These are phyloP conservation scores for Clostera curtula DNA, from an alignment of 2,888 invertebrate genomes.

Conservation along the genomic window DNA sequence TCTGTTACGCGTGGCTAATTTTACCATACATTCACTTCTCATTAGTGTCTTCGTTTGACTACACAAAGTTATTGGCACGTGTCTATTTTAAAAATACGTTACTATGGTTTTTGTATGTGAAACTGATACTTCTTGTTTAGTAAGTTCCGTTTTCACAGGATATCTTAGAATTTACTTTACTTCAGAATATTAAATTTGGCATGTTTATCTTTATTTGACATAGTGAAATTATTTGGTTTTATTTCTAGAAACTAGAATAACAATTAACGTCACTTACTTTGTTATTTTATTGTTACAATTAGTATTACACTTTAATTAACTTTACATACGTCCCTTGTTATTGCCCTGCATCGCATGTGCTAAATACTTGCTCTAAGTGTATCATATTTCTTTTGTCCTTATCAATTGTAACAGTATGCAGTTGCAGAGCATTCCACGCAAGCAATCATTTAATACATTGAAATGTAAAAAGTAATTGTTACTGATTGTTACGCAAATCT, in stretches of 20 bases:
- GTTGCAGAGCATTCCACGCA: constrained; percentile 43
- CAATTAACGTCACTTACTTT: too few relatives aligned
- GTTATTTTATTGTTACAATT: too few relatives aligned
- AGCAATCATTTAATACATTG: constrained; percentile 39
- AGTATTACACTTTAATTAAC: too few relatives aligned
- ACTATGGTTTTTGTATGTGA: constrained; percentile 20
- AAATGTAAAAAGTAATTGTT: constrained; percentile 56
- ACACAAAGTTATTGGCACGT: constrained; percentile 46
- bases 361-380: constrained; percentile 23
- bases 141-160: too few relatives aligned
- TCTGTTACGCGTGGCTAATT: constrained; percentile 38
- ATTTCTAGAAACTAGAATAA: too few relatives aligned
- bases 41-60: constrained; percentile 56
- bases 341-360: constrained; percentile 16
- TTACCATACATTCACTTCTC: constrained; percentile 44
- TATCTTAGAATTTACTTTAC: too few relatives aligned
- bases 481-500: constrained; percentile 71
- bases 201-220: too few relatives aligned
- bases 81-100: constrained; percentile 43
- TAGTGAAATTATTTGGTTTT: too few relatives aligned
- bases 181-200: too few relatives aligned
- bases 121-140: constrained; percentile 13
- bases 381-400: constrained; percentile 29
- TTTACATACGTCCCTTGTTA: constrained; percentile 1
- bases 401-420: constrained; percentile 34